These are phyloP conservation scores for Simalia tracyae DNA, from an alignment of 2,797 vertebrate genomes.

Conservation along the genomic window DNA sequence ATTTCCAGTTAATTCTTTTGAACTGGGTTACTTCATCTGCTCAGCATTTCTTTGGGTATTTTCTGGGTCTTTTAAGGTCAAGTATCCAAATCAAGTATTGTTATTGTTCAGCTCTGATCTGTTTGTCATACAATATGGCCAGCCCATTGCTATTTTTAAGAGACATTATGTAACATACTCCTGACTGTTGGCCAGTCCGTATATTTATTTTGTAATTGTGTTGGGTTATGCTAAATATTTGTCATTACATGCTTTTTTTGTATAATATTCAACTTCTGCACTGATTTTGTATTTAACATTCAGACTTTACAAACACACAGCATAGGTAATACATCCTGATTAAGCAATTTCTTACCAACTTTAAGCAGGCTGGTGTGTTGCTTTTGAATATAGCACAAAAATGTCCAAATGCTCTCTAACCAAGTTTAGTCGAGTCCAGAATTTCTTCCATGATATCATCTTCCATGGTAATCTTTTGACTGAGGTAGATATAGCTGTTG, in stretches of 20 bases:
- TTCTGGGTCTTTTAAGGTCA: not conserved
- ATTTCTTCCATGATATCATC: too few species aligned
- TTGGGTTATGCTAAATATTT: not conserved
- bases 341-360: too few species aligned
- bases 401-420: too few species aligned
- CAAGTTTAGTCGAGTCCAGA: too few species aligned
- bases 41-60: not conserved
- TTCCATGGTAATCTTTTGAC: too few species aligned
- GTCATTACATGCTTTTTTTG: not conserved
- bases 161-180: not conserved
- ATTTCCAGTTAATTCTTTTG: not conserved
- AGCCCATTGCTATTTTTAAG: not conserved
- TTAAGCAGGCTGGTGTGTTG: too few species aligned
- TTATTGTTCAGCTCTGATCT: not conserved
- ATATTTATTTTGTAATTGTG: not conserved
- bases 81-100: not conserved
- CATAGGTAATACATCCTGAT: too few species aligned
- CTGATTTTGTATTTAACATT: too few species aligned
- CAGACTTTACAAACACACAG: too few species aligned
- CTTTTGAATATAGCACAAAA: too few species aligned
- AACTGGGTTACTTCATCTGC: not conserved
- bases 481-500: too few species aligned
- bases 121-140: not conserved
- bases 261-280: too few species aligned
- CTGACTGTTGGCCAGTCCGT: not conserved